phyloP scores from a whole-genome alignment of 2,113 vertebrate species.

The Gymnogyps californianus region DNA sequence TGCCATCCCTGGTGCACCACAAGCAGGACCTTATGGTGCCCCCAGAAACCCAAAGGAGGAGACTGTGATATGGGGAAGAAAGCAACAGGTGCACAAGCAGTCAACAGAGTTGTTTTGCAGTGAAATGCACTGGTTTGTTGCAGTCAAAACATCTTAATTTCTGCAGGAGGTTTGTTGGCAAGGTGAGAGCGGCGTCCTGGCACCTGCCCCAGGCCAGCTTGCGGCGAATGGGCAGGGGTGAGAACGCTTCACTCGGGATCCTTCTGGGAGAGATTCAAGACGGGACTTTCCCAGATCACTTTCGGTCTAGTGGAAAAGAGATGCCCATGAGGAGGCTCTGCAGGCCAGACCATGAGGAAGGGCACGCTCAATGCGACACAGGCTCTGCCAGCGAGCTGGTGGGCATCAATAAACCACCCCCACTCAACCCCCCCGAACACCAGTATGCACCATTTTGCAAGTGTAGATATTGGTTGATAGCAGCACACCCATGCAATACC shows the following conservation, averaged over 20 bases:
- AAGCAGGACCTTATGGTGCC: not conserved
- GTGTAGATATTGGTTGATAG: not conserved
- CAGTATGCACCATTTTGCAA: not conserved
- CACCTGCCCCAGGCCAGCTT: not conserved
- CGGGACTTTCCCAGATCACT: not conserved
- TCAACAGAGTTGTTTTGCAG: not conserved
- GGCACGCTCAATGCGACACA: fast-evolving
- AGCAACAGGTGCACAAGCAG: not conserved
- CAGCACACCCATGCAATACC: not conserved
- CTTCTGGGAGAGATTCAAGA: not conserved
- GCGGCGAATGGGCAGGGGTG: fast-evolving
- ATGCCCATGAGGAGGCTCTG: not conserved
- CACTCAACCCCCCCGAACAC: not conserved
- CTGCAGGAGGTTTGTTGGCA: not conserved
- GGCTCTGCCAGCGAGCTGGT: not conserved
- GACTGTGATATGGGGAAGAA: not conserved
- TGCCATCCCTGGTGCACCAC: not conserved
- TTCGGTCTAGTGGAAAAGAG: not conserved
- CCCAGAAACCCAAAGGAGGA: not conserved
- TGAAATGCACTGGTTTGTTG: not conserved
- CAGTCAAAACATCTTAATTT: not conserved
- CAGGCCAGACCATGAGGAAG: not conserved
- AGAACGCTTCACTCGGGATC: not conserved
- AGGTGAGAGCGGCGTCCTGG: not conserved
- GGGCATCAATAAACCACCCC: not conserved